Conservation (phyloP, 2,113 vertebrate genomes). For the Oriolus oriolus region DNA sequence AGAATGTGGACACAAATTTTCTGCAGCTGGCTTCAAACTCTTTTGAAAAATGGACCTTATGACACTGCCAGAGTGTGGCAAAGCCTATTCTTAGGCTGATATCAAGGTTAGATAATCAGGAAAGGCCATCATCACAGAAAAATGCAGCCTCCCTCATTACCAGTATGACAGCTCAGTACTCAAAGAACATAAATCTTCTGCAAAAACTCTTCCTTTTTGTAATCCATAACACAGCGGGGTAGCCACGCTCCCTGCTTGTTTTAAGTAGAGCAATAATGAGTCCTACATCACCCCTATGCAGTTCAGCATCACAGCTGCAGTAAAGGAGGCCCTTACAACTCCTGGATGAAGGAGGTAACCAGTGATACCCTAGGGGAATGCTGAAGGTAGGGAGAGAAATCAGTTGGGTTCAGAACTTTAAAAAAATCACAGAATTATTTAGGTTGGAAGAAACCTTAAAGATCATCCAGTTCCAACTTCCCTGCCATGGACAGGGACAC, state of each 20-base stretch:
- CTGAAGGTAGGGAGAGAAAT: not conserved
- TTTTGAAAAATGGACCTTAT: not conserved
- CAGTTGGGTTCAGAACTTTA: not conserved
- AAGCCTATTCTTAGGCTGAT: not conserved
- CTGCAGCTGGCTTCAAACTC: not conserved
- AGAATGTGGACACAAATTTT: not conserved
- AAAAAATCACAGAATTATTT: not conserved
- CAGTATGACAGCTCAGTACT: not conserved
- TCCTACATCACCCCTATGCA: not conserved
- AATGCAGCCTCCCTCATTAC: not conserved
- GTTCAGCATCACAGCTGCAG: not conserved
- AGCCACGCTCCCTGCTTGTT: not conserved
- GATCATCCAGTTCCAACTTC: not conserved
- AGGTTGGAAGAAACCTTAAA: not conserved
- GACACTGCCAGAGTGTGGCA: not conserved
- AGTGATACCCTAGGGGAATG: rapidly evolving
- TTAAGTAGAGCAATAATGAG: not conserved
- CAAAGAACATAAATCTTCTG: not conserved
- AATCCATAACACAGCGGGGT: not conserved
- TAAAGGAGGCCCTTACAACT: not conserved
- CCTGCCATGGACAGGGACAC: not conserved
- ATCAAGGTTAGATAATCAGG: not conserved
- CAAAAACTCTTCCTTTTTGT: not conserved
- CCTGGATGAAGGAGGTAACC: not conserved
- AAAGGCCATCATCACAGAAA: not conserved